phyloP scores from a whole-genome alignment of 2,113 vertebrate genomes.

The Equus quagga region DNA sequence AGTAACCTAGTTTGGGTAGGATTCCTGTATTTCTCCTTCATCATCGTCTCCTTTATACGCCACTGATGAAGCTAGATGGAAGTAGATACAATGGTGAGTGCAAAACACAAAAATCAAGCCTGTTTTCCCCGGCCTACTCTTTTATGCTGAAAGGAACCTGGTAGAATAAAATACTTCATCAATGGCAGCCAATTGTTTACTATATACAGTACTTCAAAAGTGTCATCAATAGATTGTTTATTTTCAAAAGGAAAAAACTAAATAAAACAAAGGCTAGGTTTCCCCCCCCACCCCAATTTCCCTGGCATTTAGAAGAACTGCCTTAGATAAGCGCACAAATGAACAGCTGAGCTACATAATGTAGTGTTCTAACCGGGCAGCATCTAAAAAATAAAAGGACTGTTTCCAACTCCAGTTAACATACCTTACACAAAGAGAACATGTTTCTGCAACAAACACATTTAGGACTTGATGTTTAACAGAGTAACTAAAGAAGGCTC shows the following conservation, averaged over 20 bases:
- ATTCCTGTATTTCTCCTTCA: background rate
- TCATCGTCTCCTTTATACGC: background rate
- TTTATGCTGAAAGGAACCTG: conserved; percentile 24
- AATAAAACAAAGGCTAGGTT: conserved; percentile 23
- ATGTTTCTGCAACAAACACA: conserved; percentile 52
- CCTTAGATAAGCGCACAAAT: conserved; percentile 40
- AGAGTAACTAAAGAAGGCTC: conserved; percentile 44
- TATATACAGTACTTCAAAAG: background rate
- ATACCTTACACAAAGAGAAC: conserved; percentile 60
- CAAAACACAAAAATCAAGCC: conserved; percentile 10
- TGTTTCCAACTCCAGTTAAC: conserved; percentile 59
- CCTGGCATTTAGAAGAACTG: conserved; percentile 50
- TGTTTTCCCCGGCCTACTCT: background rate
- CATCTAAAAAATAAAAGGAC: conserved; percentile 51
- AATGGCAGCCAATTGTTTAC: background rate
- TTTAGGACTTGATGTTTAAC: conserved; percentile 57
- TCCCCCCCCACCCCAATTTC: background rate
- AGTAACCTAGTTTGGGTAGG: background rate
- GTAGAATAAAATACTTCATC: background rate
- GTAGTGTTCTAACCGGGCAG: conserved; percentile 43
- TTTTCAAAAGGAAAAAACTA: background rate
- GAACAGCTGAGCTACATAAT: conserved; percentile 50
- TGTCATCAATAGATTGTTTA: conserved; percentile 21
- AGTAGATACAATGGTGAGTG: background rate
- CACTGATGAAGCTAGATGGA: background rate